Evolutionary conservation across 2,888 invertebrate species (phyloP), one percentile per base, ranked within the genome.

Genomic region (Linnaemya tessellans): DNA sequence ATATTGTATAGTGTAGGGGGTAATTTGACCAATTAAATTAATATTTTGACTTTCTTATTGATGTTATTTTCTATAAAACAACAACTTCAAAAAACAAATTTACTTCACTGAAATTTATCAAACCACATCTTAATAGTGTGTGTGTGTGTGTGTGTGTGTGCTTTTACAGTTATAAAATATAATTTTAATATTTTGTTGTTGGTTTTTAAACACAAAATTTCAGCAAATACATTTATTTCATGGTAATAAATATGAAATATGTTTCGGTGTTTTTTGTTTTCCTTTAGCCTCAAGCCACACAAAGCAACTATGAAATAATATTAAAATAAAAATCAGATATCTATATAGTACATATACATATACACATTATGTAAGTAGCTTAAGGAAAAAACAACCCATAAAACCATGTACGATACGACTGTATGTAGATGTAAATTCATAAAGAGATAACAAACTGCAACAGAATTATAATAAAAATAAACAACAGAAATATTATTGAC

Each of bases 401-500:
- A 46, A 46, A 46, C n/a, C 46, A 46, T 41, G 0, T 11, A 13
- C 41, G 1, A 38, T 38, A 51, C 20, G 11, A 18, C 4, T 11
- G 3, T 9, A 51, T 51, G 20, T 20, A 10, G 9, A 51, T 51
- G n/a, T 22, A 51, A 51, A 56, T 49, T 49, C 10, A 25, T 13
- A 10, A n/a, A 58, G 30, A 30, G 9, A 15, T 35, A 35, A 58
- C 22, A 51, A 22, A 20, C 43, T 62, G 38, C 22, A 62, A 38
- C n/a, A 5, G 22, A 46, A 15, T 15, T 20, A 18, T 9, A 51
- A 46, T 13, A 20, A 51, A 51, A 15, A 25, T 13, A 3, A 15
- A 25, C 7, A 3, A 58, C 2, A 64, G 5, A n/a, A 43, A 56
- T 75, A 43, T 56, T 67, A 60, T 60, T 73, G 56, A 46, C 77